Evolutionary conservation across 92 coral and sea anemone genomes (phyloP), one percentile per base, ranked within the genome.

Genomic region (Epizoanthus stellaris): DNA sequence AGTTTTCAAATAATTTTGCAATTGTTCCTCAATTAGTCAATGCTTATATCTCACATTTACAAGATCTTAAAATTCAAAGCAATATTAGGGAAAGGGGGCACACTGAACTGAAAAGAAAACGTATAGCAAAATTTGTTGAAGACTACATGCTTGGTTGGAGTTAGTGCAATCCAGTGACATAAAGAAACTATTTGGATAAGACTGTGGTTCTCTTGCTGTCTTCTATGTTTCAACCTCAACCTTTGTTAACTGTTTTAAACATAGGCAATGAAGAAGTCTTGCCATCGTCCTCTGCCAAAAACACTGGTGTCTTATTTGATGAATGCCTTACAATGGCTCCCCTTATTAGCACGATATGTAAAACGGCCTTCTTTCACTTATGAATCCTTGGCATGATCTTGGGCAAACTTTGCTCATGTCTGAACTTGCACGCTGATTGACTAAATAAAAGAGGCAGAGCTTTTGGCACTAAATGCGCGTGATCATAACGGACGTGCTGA

Each of bases 1-100:
- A 67, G 85, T 81, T 81, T 16, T 68, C 67, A 11, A 40, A 45
- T 45, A 67, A 81, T 42, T 68, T 67, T 81, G 77, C 79, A 53
- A 58, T 82, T 67, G 49, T 67, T 54, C 86, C 38, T 66, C 13
- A 19, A 53, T 68, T 82, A 53, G 79, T 57, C 65, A 64, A 67
- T 49, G 40, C 86, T 0, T 68, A 82, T 38, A 73, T 87, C 39
- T 54, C 71, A 13, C 90, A 81, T 81, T 77, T 87, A 82, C 23
- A 80, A 68, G 80, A 80, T 23, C 70, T 87, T 34, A 59, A 52
- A 71, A 88, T 71, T 25, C 82, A 84, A 38, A 75, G 76, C 82
- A 75, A 67, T 30, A 82, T 88, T 47, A 57, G 69, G 52, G 75
- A 63, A 64, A 54, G 73, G 76, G 86, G 73, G 4, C 36, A 1